Evolutionary conservation across 2,113 vertebrate species (phyloP), one percentile per base, ranked within the genome.

Genomic region (Ophthalmolycus amberensis): DNA sequence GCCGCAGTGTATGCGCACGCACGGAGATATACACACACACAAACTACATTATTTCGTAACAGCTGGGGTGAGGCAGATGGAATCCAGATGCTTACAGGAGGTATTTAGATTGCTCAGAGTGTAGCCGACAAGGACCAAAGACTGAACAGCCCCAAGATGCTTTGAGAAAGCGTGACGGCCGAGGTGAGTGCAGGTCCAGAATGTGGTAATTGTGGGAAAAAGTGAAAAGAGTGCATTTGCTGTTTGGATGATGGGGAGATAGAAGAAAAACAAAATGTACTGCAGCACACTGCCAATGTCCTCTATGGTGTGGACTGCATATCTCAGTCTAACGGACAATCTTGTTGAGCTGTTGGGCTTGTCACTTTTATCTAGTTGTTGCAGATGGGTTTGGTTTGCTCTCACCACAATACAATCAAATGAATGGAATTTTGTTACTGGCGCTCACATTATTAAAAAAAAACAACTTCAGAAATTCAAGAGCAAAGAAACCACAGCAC

Each of bases 201-300:
- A 89, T 79, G 82, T 71, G 42, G 60, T 70, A 70, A 83, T 79
- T 85, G 76, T 92, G 84, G 86, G 86, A 86, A 89, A 62, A 44
- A 82, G 40, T 32, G 29, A 7, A 83, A 80, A 79, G 79, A 58
- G 32, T 84, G 7, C 32, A 48, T 37, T 75, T 22, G n/a, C 18
- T 68, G 16, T 67, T 75, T 59, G 56, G 3, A 15, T 75, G 40
- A 68, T 73, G 15, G 9, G 58, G 65, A 64, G 74, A 81, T 85
- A 29, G 65, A 85, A 81, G 73, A 42, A 75, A 68, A 8, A 18
- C 56, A n/a, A 70, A 73, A 64, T 64, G 8, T 27, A 22, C 34
- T 60, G 44, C 22, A 54, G 14, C 71, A 64, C 27, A 14, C 29
- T 20, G 52, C 44, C 29, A 64, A 62, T 58, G 10, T 71, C 46